Conservation (phyloP, 2,797 vertebrate genomes). For the Yasuhikotakia modesta region DNA sequence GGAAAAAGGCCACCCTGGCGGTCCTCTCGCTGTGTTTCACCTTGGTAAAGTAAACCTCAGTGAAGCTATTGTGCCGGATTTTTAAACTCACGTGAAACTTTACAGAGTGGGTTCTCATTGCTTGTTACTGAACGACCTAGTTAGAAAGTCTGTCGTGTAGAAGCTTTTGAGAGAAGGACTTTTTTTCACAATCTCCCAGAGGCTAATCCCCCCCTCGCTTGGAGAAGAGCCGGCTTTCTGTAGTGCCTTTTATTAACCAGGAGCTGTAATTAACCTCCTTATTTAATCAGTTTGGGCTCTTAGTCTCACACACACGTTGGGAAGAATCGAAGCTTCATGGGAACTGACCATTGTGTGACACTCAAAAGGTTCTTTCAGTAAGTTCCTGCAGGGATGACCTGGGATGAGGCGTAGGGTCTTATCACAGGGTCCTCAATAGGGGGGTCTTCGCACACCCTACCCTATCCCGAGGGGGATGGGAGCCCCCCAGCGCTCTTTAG, state of each 20-base stretch:
- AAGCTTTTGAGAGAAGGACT: conserved; percentile 44
- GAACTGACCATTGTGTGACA: conserved; percentile 76
- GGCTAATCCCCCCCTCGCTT: conserved; percentile 33
- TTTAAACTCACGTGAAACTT: conserved; percentile 30
- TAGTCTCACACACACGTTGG: conserved; percentile 50
- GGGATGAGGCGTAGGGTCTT: conserved; percentile 71
- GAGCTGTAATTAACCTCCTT: conserved; percentile 74
- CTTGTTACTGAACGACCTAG: conserved; percentile 46
- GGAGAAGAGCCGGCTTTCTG: conserved; percentile 46
- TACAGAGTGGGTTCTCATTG: conserved; percentile 32
- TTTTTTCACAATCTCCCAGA: conserved; percentile 51
- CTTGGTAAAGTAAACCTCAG: conserved; percentile 36
- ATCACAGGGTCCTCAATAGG: conserved; percentile 52
- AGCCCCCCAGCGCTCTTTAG: conserved; percentile 39
- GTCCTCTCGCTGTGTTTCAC: conserved; percentile 18
- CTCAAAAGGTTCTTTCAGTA: conserved; percentile 63
- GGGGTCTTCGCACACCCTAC: conserved; percentile 43
- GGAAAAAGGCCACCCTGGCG: conserved; percentile 4
- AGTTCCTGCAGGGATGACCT: conserved; percentile 70
- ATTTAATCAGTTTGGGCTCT: conserved; percentile 73
- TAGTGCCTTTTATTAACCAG: conserved; percentile 68
- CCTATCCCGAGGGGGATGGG: conserved; percentile 25
- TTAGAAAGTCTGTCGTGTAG: conserved; percentile 39
- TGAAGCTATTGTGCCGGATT: conserved; percentile 28
- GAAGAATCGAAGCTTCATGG: conserved; percentile 76